Percentiles rank a stretch among this genome's conserved stretches.
Conservation (phyloP, 2,113 vertebrate genomes). For the Haemorhous mexicanus region DNA sequence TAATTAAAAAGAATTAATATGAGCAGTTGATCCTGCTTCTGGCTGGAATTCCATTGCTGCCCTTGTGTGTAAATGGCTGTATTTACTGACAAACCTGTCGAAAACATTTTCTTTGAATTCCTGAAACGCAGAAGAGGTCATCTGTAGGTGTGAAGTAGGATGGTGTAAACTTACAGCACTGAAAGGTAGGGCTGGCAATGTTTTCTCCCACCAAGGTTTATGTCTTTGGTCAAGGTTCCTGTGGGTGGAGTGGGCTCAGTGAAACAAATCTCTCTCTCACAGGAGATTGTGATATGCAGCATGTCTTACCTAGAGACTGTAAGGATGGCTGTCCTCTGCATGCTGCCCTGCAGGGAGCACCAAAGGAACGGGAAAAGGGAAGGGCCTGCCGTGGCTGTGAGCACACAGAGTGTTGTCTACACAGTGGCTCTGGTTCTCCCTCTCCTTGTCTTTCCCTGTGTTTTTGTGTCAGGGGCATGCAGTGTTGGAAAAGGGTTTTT, state of each 20-base stretch:
- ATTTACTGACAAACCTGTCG: background rate
- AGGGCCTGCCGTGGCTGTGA: background rate
- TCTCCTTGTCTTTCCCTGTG: background rate
- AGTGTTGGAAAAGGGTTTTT: background rate
- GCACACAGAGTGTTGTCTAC: no score
- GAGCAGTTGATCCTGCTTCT: background rate
- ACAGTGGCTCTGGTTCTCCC: background rate
- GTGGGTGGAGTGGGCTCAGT: background rate
- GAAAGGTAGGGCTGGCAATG: fast-evolving
- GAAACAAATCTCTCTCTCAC: background rate
- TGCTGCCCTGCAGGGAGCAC: background rate
- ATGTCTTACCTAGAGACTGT: background rate
- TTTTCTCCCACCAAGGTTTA: background rate
- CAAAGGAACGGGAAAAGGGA: background rate
- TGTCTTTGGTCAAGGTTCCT: background rate
- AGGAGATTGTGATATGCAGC: background rate
- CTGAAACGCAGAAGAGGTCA: background rate
- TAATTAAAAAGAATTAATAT: background rate
- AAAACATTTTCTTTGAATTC: background rate
- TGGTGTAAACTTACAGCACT: background rate
- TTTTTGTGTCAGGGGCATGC: background rate
- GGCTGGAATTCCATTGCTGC: background rate
- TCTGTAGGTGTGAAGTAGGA: background rate
- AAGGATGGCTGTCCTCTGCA: background rate
- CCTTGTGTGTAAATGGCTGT: background rate